Percentiles rank a stretch among this genome's conserved stretches.
phyloP scores from a whole-genome alignment of 2,888 invertebrate species.

The Mongoloraphidia duomilia region DNA sequence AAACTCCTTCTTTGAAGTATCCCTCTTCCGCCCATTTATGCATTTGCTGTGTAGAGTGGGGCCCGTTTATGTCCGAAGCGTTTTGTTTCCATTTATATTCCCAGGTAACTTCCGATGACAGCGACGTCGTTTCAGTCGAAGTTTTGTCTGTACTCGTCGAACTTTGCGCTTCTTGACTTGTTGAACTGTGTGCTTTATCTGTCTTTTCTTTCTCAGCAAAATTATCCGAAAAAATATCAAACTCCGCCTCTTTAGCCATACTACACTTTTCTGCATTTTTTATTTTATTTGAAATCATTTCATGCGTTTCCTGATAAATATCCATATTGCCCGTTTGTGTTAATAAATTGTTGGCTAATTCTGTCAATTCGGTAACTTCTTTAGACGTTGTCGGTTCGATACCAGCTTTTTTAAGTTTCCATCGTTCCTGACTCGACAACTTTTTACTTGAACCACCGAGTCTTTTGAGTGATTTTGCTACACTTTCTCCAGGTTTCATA shows the following conservation, averaged over 20 bases:
- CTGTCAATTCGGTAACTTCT: constrained; percentile 67
- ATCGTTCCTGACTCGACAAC: constrained; percentile 67
- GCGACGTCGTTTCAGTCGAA: constrained; percentile 9
- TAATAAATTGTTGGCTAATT: constrained; percentile 74
- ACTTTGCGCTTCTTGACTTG: constrained; percentile 12
- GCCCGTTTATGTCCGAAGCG: constrained; percentile 65
- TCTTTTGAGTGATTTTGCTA: constrained; percentile 68
- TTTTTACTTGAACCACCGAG: constrained; percentile 54
- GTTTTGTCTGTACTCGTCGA: constrained; percentile 14
- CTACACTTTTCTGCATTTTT: constrained; percentile 24
- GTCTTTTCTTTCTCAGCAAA: constrained; percentile 64
- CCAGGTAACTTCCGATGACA: constrained; percentile 49
- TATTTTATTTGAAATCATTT: constrained; percentile 42
- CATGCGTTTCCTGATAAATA: constrained; percentile 85
- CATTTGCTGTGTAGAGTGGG: constrained; percentile 78
- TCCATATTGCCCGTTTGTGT: constrained; percentile 85
- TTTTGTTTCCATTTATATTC: constrained; percentile 82
- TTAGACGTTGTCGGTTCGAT: constrained; percentile 43
- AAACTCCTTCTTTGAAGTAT: constrained; percentile 71
- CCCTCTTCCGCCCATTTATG: constrained; percentile 76
- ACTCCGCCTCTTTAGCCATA: constrained; percentile 35
- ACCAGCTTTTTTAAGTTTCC: constrained; percentile 71
- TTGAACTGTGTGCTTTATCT: constrained; percentile 25
- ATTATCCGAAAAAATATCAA: constrained; percentile 92
- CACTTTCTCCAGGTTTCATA: constrained; percentile 69